phyloP scores from a whole-genome alignment of 2,797 vertebrate genomes.

The Amblyopsis hoosieri region DNA sequence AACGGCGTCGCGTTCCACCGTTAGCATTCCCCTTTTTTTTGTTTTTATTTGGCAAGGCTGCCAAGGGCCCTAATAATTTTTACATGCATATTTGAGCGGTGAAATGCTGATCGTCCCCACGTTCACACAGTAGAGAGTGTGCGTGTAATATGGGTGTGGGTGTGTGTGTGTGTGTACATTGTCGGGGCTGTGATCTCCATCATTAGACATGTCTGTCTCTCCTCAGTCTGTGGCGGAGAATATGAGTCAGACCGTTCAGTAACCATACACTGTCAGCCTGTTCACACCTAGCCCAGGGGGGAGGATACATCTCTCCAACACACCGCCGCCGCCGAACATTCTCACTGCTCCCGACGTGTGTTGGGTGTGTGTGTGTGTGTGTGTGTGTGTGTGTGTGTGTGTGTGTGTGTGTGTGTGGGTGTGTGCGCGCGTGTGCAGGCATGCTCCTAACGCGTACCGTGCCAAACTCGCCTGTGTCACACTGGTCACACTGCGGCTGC shows the following conservation, averaged over 20 bases:
- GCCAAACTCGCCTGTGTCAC: no score
- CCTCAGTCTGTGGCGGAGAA: slow-evolving; percentile 69
- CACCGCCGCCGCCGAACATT: slow-evolving; percentile 47
- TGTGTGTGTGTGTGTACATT: slow-evolving; percentile 27
- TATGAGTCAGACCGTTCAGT: slow-evolving; percentile 71
- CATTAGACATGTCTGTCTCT: slow-evolving; percentile 74
- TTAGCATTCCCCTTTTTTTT: slow-evolving; percentile 43
- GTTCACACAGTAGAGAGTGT: slow-evolving; percentile 50
- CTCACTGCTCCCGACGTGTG: slow-evolving; percentile 26
- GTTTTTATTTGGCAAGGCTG: slow-evolving; percentile 33
- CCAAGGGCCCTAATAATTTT: slow-evolving; percentile 67
- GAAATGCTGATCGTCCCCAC: slow-evolving; percentile 58
- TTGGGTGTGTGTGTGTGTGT: slow-evolving; percentile 2
- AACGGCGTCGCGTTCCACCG: slow-evolving; percentile 58
- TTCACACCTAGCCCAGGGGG: slow-evolving; percentile 73
- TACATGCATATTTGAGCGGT: slow-evolving; percentile 68
- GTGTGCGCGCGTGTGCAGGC: not conserved
- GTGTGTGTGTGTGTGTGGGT: slow-evolving; percentile 7
- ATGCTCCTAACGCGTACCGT: not conserved
- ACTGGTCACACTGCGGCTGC: no score
- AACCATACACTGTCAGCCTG: slow-evolving; percentile 73
- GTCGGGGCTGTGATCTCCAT: slow-evolving; percentile 63
- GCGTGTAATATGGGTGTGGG: slow-evolving; percentile 3
- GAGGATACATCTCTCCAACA: slow-evolving; percentile 57
- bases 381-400: slow-evolving; percentile 1